Evolutionary conservation across 2,888 invertebrate genomes (phyloP).

Genomic region (Melitaea athalia): DNA sequence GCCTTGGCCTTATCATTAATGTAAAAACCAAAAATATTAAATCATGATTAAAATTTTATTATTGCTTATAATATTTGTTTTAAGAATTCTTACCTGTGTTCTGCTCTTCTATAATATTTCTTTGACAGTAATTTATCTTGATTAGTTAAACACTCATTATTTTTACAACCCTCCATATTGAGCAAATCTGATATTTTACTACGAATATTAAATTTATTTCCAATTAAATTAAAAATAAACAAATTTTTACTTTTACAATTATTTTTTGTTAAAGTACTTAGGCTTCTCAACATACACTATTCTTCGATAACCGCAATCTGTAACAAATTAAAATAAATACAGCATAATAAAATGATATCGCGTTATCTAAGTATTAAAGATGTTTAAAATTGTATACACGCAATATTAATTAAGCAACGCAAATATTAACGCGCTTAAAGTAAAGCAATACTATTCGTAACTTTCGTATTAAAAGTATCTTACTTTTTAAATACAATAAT

Average conservation of each 20-base stretch:
- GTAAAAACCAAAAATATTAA: too few species aligned
- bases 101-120: slow-evolving; percentile 72
- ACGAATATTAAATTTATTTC: slow-evolving; percentile 11
- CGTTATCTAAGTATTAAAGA: not conserved
- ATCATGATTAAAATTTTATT: too few species aligned
- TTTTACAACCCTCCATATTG: slow-evolving; percentile 54
- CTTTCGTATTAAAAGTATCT: too few species aligned
- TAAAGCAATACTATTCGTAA: too few species aligned
- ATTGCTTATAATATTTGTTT: not conserved
- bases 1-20: too few species aligned
- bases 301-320: slow-evolving; percentile 5
- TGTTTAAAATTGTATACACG: not conserved
- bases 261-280: slow-evolving; percentile 8
- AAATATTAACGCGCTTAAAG: too few species aligned
- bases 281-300: slow-evolving; percentile 26
- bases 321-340: slow-evolving; percentile 9
- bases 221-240: not conserved
- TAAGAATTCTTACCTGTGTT: slow-evolving; percentile 65
- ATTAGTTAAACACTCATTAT: slow-evolving; percentile 52
- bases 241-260: slow-evolving; percentile 11
- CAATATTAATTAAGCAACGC: too few species aligned
- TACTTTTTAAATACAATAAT: too few species aligned
- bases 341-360: not conserved
- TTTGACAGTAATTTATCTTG: slow-evolving; percentile 53
- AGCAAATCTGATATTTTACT: slow-evolving; percentile 15